phyloP scores from a whole-genome alignment of 2,797 vertebrate genomes.

The Falco berigora region DNA sequence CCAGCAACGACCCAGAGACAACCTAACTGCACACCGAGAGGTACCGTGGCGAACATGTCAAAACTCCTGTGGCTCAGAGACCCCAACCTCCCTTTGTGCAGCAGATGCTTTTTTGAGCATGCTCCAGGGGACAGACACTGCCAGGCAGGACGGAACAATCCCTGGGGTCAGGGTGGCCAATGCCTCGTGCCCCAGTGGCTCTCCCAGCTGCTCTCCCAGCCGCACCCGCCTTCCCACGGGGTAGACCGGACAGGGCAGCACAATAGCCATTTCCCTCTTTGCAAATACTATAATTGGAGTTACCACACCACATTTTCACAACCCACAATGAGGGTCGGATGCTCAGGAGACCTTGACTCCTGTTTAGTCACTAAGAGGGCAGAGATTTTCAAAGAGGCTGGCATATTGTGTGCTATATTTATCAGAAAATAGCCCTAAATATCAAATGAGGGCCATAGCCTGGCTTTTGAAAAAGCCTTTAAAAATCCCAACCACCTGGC shows the following conservation, averaged over 20 bases:
- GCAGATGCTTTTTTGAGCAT: background rate
- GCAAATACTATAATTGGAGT: slow-evolving; percentile 4
- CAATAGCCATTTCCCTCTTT: slow-evolving; percentile 45
- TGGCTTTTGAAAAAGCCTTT: background rate
- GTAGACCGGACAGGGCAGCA: slow-evolving; percentile 22
- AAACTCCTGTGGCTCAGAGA: background rate
- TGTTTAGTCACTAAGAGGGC: background rate
- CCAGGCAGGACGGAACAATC: background rate
- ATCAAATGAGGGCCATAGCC: background rate
- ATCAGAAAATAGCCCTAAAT: background rate
- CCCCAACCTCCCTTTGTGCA: background rate
- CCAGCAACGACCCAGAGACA: background rate
- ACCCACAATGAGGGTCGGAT: slow-evolving; percentile 6
- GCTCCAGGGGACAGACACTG: background rate
- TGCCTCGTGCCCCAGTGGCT: background rate
- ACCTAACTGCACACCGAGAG: fast-evolving
- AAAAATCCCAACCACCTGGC: background rate
- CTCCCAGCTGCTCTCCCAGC: background rate
- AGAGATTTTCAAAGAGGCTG: background rate
- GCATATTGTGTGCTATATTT: background rate
- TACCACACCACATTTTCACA: background rate
- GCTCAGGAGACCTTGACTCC: background rate
- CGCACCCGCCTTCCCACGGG: background rate
- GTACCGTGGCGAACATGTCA: fast-evolving
- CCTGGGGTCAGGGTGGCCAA: background rate